Base-by-base conservation (phyloP, 2,888 invertebrate species). In the Caradrina clavipalpis region DNA sequence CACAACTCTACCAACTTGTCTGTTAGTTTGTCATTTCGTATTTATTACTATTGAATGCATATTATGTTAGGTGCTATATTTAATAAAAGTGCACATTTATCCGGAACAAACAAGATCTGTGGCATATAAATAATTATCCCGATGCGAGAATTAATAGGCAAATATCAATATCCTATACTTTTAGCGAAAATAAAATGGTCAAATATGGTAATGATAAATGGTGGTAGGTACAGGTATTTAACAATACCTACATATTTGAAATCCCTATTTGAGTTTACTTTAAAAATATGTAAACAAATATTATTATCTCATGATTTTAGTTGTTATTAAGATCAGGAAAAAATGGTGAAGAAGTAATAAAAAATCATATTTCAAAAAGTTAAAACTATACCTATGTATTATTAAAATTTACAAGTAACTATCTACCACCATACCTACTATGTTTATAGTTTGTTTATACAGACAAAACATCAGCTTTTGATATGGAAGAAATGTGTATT, bases 111-210 rank as follows among this genome's bases (percentile, higher is more conserved):
- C 22, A 22, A 50, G 6, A 47, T 39, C 21, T 56, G 45, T 55
- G 19, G 26, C n/a, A 39, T 50, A 17, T 19, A 69, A 69, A 70
- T 77, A 77, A 56, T 77, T 63, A 3, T 60, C 10, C 10, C n/a
- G 35, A 22, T 64, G n/a, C 1, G 42, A 19, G 45, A 72, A 50
- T 54, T 0, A 49, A 60, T 22, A n/a, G n/a, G 56, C 47, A 59
- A 51, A 57, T 2, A 15, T 17, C 1, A 11, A 55, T 2, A 17
- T 45, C 17, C 5, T 45, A 45, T 45, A 17, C 45, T 42, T 42
- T 42, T 11, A 42, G 3, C 5, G 2, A 45, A 17, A 17, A 45
- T 45, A 17, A 17, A 45, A 45, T n/a, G n/a, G n/a, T n/a, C n/a
- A n/a, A n/a, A n/a, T n/a, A n/a, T n/a, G n/a, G n/a, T n/a, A n/a